A percentile compares a stretch with the other conserved stretches of the same genome.
Conservation (phyloP, 2,113 vertebrate species). For the Struthio camelus region DNA sequence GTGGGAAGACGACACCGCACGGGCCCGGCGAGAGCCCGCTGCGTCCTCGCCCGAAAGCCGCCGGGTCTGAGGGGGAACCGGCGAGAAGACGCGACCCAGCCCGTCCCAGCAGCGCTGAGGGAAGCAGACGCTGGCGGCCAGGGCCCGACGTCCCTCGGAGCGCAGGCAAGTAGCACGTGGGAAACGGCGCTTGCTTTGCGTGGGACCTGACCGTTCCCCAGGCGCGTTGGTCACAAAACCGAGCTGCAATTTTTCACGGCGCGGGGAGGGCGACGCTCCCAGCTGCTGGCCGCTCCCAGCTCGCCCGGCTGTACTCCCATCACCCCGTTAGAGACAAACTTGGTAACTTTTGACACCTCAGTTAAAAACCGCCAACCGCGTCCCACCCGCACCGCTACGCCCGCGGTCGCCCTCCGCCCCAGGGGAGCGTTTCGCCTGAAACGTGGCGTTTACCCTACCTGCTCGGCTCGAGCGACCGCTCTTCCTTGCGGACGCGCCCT, state of each 20-base stretch:
- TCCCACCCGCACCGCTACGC: not conserved
- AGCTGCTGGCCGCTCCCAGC: no score
- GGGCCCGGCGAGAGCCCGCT: no score
- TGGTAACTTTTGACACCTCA: not conserved
- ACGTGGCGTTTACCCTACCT: fast-evolving
- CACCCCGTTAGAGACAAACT: not conserved
- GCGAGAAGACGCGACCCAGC: no score
- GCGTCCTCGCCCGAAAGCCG: no score
- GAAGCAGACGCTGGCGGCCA: fast-evolving
- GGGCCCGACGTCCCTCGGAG: no score
- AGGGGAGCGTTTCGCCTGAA: fast-evolving
- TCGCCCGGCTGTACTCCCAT: not conserved
- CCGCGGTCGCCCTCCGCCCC: fast-evolving
- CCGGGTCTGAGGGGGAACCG: no score
- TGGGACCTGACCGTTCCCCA: not conserved
- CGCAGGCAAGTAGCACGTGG: not conserved
- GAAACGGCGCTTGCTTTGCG: not conserved
- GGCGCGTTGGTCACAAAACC: not conserved
- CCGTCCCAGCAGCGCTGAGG: no score
- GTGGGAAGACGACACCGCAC: no score
- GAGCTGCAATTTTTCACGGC: not conserved
- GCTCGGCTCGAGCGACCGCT: fast-evolving
- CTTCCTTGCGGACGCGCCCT: not conserved
- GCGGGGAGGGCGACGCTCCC: not conserved
- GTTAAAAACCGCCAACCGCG: not conserved